A percentile compares a stretch with the other conserved stretches of the same genome.
These are phyloP conservation scores for Drosophila crucigera DNA, from an alignment of 2,888 invertebrate genomes.

Conservation along the genomic window DNA sequence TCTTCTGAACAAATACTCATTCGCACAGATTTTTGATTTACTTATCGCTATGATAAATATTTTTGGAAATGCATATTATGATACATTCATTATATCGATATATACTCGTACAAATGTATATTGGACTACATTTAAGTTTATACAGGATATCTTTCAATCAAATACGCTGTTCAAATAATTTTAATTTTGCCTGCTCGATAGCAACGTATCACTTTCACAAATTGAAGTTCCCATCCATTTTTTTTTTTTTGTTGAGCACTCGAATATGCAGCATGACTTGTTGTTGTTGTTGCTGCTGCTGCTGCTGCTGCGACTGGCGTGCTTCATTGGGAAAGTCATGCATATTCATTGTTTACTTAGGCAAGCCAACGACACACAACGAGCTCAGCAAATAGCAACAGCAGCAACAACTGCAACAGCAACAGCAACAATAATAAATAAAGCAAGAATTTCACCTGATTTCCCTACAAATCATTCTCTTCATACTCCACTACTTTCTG, in stretches of 20 bases:
- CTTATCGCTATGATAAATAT: background rate
- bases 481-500: background rate
- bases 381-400: conserved; percentile 32
- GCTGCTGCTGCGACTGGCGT: conserved; percentile 49
- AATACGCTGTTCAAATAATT: background rate
- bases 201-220: conserved; percentile 79
- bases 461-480: conserved; percentile 48
- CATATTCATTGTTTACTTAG: conserved; percentile 81
- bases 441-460: conserved; percentile 67
- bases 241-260: conserved; percentile 24
- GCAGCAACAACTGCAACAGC: conserved; percentile 14
- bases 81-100: background rate
- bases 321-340: conserved; percentile 71
- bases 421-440: conserved; percentile 34
- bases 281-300: conserved; percentile 26
- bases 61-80: background rate
- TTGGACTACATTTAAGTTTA: background rate
- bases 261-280: conserved; percentile 40
- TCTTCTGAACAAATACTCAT: background rate
- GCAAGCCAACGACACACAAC: conserved; percentile 50
- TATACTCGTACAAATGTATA: background rate
- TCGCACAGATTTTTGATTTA: background rate
- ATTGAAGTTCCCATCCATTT: conserved; percentile 66
- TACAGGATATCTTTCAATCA: background rate
- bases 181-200: conserved; percentile 30